Evolutionary conservation across 1,140 invertebrate genomes (phyloP).

Genomic region (Nylanderia fulva): DNA sequence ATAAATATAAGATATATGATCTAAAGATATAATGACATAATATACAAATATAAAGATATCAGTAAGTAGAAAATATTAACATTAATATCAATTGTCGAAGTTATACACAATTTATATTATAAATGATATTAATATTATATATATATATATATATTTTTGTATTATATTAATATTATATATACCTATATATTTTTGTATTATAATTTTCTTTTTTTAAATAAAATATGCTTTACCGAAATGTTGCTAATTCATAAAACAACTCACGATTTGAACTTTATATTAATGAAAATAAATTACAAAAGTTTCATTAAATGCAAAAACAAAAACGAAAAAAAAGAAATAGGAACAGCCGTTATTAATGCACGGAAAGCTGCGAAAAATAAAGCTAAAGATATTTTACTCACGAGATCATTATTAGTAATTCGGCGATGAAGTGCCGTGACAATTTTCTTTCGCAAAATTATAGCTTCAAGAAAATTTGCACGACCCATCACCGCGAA

Average conservation of each 20-base stretch:
- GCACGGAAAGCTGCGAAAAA: constrained; percentile 18
- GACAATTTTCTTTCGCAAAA: constrained; percentile 8
- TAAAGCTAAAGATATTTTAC: constrained; percentile 27
- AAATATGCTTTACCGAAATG: neutral
- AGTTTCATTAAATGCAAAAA: constrained; percentile 39
- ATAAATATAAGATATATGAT: neutral
- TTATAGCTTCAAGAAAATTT: neutral
- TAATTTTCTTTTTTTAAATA: neutral
- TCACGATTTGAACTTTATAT: neutral
- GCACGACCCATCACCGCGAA: neutral
- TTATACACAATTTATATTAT: constrained; percentile 9
- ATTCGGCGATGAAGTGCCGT: neutral
- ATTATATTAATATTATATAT: too few relatives aligned
- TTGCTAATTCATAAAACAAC: neutral
- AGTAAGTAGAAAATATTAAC: neutral
- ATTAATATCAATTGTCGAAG: neutral
- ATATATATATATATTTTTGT: too few relatives aligned
- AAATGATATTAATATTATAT: too few relatives aligned
- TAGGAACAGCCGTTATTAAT: constrained; percentile 4
- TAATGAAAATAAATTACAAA: constrained; percentile 14
- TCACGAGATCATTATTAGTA: constrained; percentile 20
- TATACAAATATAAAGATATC: neutral
- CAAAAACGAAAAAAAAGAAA: neutral
- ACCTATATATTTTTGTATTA: neutral
- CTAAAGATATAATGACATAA: neutral